Conservation (phyloP, 1,140 invertebrate genomes). For the Oryzaephilus surinamensis region DNA sequence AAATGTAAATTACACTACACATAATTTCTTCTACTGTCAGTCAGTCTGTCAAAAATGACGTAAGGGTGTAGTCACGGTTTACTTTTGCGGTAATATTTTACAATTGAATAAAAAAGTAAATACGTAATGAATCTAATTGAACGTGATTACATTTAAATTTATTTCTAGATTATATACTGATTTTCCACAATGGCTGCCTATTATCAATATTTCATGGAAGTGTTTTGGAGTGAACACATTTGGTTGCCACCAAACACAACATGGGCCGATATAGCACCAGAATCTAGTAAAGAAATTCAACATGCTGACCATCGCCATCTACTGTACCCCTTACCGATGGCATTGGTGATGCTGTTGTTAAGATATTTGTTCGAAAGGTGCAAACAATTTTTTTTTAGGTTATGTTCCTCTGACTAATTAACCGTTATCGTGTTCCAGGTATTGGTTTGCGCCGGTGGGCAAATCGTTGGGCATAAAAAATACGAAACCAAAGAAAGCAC, state of each 20-base stretch:
- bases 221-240: conserved; percentile 72
- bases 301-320: conserved; percentile 77
- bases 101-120: no score
- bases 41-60: no score
- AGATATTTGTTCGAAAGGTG: conserved; percentile 74
- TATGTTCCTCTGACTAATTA: conserved; percentile 11
- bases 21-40: no score
- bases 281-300: conserved; percentile 58
- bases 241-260: conserved; percentile 85
- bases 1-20: no score
- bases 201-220: conserved; percentile 31
- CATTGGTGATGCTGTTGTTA: conserved; percentile 60
- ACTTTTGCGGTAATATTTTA: no score
- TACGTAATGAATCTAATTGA: no score
- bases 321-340: conserved; percentile 69
- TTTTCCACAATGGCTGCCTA: conserved; percentile 3
- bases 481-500: conserved; percentile 60
- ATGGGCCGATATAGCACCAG: conserved; percentile 77
- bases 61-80: no score
- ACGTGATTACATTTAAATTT: no score
- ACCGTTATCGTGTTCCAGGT: conserved; percentile 40
- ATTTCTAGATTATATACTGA: no score
- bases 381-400: conserved; percentile 47
- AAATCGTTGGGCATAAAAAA: conserved; percentile 67
- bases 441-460: conserved; percentile 66